Evolutionary conservation across 1,140 invertebrate species (phyloP), one percentile per base, ranked within the genome.

Genomic region (Drosophila lini): DNA sequence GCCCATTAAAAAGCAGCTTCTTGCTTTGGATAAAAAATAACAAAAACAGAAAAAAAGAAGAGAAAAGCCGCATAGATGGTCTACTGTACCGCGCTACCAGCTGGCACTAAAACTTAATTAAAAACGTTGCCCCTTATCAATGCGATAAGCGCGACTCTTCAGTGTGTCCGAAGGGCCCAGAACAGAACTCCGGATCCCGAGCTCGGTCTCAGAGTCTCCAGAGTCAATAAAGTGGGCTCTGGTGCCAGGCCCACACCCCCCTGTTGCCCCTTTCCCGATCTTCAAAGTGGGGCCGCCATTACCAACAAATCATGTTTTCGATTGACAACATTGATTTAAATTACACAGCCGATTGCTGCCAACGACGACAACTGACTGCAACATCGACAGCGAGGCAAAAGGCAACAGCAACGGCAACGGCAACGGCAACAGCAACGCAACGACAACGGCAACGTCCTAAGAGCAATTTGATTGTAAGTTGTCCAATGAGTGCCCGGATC

Each of bases 301-400:
- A 90, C 82, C 83, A 91, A 91, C 88, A 91, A 91, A 91, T 91
- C 88, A 91, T 91, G 88, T 91, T 91, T 89, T 91, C 86, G 88
- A 91, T 91, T 91, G 89, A 91, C 89, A 91, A 91, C 78, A 85
- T 85, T 91, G 89, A 91, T 91, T 91, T 91, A 82, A 91, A 85
- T 91, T 91, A 91, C 89, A 91, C 82, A 85, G 81, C 59, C 83
- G 83, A 86, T 86, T 86, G 82, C 82, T 81, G 83, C 79, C 67
- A 77, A 58, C 80, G 64, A 73, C 73, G 78, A 61, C 78, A 81
- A 56, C 74, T 48, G 62, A 77, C 78, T 64, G 53, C 78, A 75
- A 81, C 71, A 55, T 31, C 50, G 75, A 79, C 47, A 47, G 45
- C 64, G 60, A 63, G 52, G 52, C 52, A 52, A 19, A 52, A 31